Base-by-base conservation (phyloP, 2,113 vertebrate species). In the Balaeniceps rex region DNA sequence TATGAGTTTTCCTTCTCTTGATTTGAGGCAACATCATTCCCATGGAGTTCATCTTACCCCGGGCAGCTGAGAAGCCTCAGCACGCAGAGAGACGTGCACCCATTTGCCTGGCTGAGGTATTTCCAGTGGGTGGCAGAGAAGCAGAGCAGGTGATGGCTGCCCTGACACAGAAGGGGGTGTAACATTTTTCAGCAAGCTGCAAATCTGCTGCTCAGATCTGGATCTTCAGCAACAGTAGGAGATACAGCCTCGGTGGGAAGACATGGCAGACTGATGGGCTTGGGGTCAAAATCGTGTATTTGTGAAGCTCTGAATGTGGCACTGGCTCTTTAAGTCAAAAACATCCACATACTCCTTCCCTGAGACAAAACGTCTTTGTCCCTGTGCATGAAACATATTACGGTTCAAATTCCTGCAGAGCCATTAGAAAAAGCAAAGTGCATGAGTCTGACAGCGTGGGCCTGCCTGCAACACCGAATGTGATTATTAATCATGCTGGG, bases 361-460 rank as follows among this genome's bases (percentile, higher is more conserved):
- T 81, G 85, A 76, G 75, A 97, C 97, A 97, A 97, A 97, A 97
- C 38, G 3, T 78, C 97, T 97, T 97, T 97, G 97, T 97, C 92
- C 24, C 71, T 94, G 89, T 29, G 84, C 79, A 54, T 94, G 94
- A 94, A 94, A 97, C 78, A 57, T 95, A 72, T 93, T 94, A 93
- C 0, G 26, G 92, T 93, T 96, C 91, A 94, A 97, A 97, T 97
- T 97, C 96, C 89, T 93, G 82, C 87, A 83, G 69, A 95, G 91
- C 93, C 89, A 96, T 74, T 94, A 89, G 81, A 88, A 94, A 94
- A 94, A 96, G 71, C 69, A 83, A 96, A 97, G 96, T 85, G 84
- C 91, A 64, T 34, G 84, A 93, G 71, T 79, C 79, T 90, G 85
- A 76, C 75, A 95, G 95, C 21, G 66, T 97, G 92, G 94, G 92